Evolutionary conservation across 2,113 vertebrate species (phyloP).

Genomic region (Thryonomys swinderianus): DNA sequence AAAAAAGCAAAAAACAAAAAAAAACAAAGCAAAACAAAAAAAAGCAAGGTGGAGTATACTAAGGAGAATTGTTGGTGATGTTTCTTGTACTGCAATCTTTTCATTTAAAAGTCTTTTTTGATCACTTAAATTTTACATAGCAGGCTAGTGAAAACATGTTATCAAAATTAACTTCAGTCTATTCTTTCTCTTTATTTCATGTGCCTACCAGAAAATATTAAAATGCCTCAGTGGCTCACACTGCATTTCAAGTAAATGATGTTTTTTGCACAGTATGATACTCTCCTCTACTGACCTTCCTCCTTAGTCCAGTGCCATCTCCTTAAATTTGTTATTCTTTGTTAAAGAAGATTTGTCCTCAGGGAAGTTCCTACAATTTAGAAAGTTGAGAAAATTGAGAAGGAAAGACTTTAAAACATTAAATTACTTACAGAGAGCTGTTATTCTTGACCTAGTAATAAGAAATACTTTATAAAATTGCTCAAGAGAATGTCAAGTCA

Average conservation of each 20-base stretch:
- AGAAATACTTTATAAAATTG: not conserved
- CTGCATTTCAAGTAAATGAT: not conserved
- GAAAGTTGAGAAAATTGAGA: not conserved
- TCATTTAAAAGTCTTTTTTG: not conserved
- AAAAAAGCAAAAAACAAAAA: no score
- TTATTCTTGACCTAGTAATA: not conserved
- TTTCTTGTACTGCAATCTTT: not conserved
- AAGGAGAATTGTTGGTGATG: not conserved
- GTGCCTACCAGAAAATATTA: not conserved
- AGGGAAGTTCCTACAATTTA: not conserved
- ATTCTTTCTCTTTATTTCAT: not conserved
- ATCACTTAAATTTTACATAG: not conserved
- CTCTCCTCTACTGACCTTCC: not conserved
- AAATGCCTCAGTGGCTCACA: not conserved
- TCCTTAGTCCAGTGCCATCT: not conserved
- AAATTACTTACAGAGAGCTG: slow-evolving; percentile 21
- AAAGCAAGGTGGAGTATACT: not conserved
- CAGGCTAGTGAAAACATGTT: not conserved
- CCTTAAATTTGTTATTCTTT: not conserved
- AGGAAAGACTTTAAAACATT: not conserved
- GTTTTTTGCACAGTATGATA: not conserved
- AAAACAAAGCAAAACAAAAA: no score
- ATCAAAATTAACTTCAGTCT: not conserved
- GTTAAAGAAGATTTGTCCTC: not conserved
- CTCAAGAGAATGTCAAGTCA: not conserved